Conservation (phyloP, 2,113 vertebrate genomes). For the Mystacornis crossleyi region DNA sequence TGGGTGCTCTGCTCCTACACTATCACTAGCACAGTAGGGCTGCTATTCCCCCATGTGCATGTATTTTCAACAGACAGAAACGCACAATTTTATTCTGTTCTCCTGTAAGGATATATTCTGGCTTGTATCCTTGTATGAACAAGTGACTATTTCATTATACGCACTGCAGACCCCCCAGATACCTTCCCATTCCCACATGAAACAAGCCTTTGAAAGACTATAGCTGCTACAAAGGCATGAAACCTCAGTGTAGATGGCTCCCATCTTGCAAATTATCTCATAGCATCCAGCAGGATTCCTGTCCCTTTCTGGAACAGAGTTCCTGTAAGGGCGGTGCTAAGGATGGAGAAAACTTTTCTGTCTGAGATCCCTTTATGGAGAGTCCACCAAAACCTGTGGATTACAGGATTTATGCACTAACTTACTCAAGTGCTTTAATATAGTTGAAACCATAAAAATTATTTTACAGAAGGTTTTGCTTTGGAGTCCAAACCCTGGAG, state of each 20-base stretch:
- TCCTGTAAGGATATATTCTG: background rate
- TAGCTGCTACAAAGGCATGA: background rate
- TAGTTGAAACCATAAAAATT: background rate
- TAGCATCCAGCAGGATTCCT: background rate
- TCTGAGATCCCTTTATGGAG: background rate
- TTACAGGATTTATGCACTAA: background rate
- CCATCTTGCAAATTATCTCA: background rate
- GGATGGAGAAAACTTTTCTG: background rate
- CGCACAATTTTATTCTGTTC: background rate
- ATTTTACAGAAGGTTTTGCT: background rate
- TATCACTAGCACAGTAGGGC: background rate
- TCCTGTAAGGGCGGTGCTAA: background rate
- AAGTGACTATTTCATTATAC: background rate
- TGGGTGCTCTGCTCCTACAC: fast-evolving
- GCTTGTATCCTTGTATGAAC: background rate
- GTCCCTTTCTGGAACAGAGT: background rate
- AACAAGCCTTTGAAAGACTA: background rate
- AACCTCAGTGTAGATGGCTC: background rate
- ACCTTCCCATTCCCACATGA: background rate
- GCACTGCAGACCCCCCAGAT: background rate
- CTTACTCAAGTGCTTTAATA: background rate
- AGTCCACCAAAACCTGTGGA: background rate
- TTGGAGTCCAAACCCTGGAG: background rate
- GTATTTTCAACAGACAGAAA: background rate
- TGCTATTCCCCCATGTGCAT: background rate